Evolutionary conservation across 2,888 invertebrate genomes (phyloP).

Genomic region (Apoderus coryli): DNA sequence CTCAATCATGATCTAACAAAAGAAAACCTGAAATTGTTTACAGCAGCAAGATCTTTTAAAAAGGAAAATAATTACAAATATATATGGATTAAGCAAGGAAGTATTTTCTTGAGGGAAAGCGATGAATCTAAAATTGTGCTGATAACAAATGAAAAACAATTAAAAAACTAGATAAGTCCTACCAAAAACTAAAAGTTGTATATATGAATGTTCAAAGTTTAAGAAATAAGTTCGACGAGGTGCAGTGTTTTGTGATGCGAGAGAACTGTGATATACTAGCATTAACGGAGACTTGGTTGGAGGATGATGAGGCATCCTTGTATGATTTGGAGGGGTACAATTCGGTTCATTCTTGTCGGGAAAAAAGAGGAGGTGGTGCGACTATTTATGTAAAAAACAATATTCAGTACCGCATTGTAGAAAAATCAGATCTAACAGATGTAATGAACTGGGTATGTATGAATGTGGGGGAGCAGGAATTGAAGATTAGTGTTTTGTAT

Average conservation of each 20-base stretch:
- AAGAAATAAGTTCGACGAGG: too few species aligned
- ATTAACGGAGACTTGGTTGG: not conserved
- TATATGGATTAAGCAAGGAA: not conserved
- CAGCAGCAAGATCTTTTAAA: not conserved
- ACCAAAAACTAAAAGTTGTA: too few species aligned
- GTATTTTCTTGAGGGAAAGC: conserved; percentile 2
- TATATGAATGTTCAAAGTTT: too few species aligned
- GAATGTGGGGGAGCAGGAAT: too few species aligned
- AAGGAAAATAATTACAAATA: conserved; percentile 2
- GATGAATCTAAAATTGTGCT: conserved; percentile 2
- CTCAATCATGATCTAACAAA: conserved; percentile 1
- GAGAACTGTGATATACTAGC: conserved; percentile 1
- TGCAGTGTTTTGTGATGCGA: not conserved
- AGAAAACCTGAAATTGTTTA: conserved; percentile 3
- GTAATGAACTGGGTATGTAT: too few species aligned
- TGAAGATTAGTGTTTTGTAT: conserved; percentile 1
- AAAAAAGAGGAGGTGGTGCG: not conserved
- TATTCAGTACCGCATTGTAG: not conserved
- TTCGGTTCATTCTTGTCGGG: not conserved
- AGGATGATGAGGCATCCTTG: not conserved
- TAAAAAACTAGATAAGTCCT: conserved; percentile 3
- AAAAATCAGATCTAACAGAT: too few species aligned
- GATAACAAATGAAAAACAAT: not conserved
- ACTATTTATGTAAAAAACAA: not conserved
- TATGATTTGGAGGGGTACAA: not conserved